Conservation (phyloP, 92 coral and sea anemone genomes). For the Plumapathes pennacea region DNA sequence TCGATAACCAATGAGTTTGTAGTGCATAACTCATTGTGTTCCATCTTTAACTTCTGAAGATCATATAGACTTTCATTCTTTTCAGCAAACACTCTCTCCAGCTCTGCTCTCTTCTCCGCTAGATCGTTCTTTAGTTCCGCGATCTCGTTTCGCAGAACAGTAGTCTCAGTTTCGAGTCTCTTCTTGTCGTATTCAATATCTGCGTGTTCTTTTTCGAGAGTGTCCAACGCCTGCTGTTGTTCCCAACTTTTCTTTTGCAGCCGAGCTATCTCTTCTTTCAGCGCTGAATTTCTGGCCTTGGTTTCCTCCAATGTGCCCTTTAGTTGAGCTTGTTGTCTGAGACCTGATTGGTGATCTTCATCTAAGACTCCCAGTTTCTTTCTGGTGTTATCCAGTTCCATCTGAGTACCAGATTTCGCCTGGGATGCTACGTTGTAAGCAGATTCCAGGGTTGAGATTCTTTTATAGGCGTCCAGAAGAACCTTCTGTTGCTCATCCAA, state of each 20-base stretch:
- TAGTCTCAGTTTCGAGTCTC: constrained; percentile 74
- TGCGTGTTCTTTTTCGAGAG: constrained; percentile 53
- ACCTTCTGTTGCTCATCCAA: constrained; percentile 71
- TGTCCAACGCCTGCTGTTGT: constrained; percentile 72
- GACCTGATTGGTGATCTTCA: constrained; percentile 79
- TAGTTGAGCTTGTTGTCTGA: constrained; percentile 86
- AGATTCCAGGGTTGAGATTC: constrained; percentile 77
- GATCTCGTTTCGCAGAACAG: constrained; percentile 54
- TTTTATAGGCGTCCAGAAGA: constrained; percentile 81
- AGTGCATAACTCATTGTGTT: constrained; percentile 71
- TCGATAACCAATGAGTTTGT: constrained; percentile 65
- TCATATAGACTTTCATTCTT: constrained; percentile 71
- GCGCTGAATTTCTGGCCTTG: constrained; percentile 75
- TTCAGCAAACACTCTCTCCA: constrained; percentile 65
- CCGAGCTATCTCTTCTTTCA: constrained; percentile 83
- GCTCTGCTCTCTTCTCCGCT: constrained; percentile 51
- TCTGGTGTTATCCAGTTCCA: constrained; percentile 69
- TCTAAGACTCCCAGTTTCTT: constrained; percentile 67
- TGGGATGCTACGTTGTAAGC: constrained; percentile 74
- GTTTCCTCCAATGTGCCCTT: constrained; percentile 78
- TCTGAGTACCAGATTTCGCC: constrained; percentile 72
- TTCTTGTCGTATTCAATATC: constrained; percentile 70
- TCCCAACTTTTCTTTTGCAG: constrained; percentile 78
- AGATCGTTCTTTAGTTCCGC: constrained; percentile 69
- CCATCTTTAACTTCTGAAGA: constrained; percentile 63